Conservation (phyloP, 2,888 invertebrate species). For the Alsophila aescularia region DNA sequence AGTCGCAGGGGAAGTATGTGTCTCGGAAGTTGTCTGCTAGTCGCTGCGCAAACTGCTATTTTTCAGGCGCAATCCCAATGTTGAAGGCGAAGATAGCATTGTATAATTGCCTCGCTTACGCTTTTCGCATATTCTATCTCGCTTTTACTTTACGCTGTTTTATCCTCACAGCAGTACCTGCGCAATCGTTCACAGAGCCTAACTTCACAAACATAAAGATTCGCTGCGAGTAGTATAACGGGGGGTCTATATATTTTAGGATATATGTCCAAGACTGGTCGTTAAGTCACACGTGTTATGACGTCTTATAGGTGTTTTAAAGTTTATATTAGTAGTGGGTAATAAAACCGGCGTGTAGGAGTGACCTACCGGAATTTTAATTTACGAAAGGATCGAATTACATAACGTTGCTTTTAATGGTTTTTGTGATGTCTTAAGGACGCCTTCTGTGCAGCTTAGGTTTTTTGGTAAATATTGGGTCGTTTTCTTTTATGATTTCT, state of each 20-base stretch:
- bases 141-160: no score
- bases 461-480: not conserved
- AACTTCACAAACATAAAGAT: no score
- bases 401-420: conserved; percentile 24
- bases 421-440: conserved; percentile 20
- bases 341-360: conserved; percentile 39
- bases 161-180: no score
- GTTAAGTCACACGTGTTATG: conserved; percentile 29
- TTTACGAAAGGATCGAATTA: conserved; percentile 33
- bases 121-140: no score
- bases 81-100: no score
- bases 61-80: no score
- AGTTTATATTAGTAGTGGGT: conserved; percentile 26
- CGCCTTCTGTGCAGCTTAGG: not conserved
- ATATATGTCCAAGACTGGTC: conserved; percentile 19
- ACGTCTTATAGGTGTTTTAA: conserved; percentile 31
- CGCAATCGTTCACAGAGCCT: no score
- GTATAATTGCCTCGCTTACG: no score
- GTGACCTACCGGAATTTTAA: conserved; percentile 35
- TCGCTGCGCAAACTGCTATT: no score
- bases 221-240: not conserved
- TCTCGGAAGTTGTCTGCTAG: no score
- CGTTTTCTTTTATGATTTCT: conserved; percentile 12
- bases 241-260: conserved; percentile 14
- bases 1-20: no score